Percentiles rank a stretch among this genome's conserved stretches.
Conservation (phyloP, 2,113 vertebrate genomes). For the Parotia lawesii region DNA sequence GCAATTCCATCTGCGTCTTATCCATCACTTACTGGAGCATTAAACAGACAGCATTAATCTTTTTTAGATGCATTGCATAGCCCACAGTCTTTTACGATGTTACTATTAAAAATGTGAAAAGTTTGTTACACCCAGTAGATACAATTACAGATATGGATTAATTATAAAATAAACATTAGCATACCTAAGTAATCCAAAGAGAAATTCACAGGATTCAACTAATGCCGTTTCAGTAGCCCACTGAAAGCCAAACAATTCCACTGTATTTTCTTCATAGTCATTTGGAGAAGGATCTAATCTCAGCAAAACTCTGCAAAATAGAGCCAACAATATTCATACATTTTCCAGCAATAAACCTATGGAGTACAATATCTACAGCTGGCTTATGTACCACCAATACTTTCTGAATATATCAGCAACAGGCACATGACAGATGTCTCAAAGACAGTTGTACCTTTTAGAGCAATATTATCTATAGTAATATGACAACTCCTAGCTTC, state of each 20-base stretch:
- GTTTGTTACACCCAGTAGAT: neutral
- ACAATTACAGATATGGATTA: neutral
- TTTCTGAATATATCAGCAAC: neutral
- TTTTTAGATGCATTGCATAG: neutral
- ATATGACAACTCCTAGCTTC: neutral
- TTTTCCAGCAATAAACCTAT: neutral
- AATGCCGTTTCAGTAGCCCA: conserved; percentile 93
- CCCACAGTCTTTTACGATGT: neutral
- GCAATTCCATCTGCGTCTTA: neutral
- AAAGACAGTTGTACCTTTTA: neutral
- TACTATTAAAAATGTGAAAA: neutral
- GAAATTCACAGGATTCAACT: conserved; percentile 84
- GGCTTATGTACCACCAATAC: neutral
- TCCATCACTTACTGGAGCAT: neutral
- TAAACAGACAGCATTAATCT: neutral
- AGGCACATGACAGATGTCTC: neutral
- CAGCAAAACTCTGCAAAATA: conserved; percentile 83
- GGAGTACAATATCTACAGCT: neutral
- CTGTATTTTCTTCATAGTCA: conserved; percentile 83
- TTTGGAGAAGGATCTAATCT: conserved; percentile 88
- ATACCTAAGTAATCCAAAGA: conserved; percentile 93
- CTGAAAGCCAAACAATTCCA: conserved; percentile 89
- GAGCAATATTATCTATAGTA: neutral
- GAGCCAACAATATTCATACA: neutral
- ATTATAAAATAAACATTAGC: neutral